These are phyloP conservation scores for Oryzias sinensis DNA, from an alignment of 2,797 vertebrate genomes.

Conservation along the genomic window DNA sequence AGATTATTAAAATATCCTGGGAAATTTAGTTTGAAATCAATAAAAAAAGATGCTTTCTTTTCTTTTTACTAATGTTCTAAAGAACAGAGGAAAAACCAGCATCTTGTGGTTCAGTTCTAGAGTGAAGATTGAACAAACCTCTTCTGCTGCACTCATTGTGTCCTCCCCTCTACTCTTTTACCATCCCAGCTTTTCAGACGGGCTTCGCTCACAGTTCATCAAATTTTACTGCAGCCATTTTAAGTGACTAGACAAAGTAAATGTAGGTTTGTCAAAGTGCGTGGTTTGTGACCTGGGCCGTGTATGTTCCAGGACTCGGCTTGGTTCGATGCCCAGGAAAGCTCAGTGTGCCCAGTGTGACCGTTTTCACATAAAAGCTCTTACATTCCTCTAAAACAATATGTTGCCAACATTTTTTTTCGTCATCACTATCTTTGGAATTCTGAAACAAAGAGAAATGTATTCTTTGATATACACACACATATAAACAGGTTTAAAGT, in stretches of 20 bases:
- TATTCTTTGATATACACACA: conserved; percentile 1
- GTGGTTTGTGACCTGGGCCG: conserved; percentile 66
- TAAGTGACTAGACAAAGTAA: conserved; percentile 72
- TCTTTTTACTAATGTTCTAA: conserved; percentile 1
- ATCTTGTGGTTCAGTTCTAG: background rate
- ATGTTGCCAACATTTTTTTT: conserved; percentile 50
- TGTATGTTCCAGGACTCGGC: conserved; percentile 61
- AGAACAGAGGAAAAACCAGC: background rate
- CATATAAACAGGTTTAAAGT: conserved; percentile 15
- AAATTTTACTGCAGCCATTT: conserved; percentile 66
- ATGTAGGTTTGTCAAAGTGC: conserved; percentile 62
- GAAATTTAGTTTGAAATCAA: too few relatives aligned
- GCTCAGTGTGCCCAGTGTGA: conserved; percentile 54
- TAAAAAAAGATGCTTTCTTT: background rate
- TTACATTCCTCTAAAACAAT: conserved; percentile 66
- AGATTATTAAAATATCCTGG: too few relatives aligned
- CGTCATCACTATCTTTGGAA: conserved; percentile 3
- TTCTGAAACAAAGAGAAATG: background rate
- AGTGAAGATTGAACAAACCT: background rate
- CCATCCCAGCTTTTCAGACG: conserved; percentile 37
- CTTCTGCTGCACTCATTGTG: background rate
- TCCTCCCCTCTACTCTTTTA: conserved; percentile 17
- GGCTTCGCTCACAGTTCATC: conserved; percentile 50
- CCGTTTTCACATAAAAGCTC: conserved; percentile 48
- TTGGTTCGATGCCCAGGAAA: conserved; percentile 64